phyloP scores from a whole-genome alignment of 1,140 invertebrate species.

The Hycleus cichorii region DNA sequence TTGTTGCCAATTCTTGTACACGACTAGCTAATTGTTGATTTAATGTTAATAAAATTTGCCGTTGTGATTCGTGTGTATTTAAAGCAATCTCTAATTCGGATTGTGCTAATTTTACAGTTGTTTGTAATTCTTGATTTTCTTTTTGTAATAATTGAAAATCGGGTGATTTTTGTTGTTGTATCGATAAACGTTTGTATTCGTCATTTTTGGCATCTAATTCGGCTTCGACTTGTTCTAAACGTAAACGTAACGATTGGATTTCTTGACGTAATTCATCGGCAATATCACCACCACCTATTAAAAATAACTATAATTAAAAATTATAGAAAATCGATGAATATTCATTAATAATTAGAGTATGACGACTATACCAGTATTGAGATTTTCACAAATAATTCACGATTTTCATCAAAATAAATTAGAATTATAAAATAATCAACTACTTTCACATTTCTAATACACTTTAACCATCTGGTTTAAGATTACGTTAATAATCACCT shows the following conservation, averaged over 20 bases:
- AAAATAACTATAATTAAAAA: too few species aligned
- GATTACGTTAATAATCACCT: slow-evolving; percentile 36
- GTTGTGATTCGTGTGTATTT: slow-evolving; percentile 74
- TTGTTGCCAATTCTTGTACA: slow-evolving; percentile 76
- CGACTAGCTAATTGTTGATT: slow-evolving; percentile 76
- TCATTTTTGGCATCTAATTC: slow-evolving; percentile 73
- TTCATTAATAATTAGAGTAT: too few species aligned
- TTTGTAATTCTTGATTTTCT: slow-evolving; percentile 65
- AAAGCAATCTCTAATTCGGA: slow-evolving; percentile 76
- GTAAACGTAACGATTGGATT: slow-evolving; percentile 58
- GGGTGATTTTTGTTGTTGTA: slow-evolving; percentile 21
- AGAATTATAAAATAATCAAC: too few species aligned
- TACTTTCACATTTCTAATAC: too few species aligned
- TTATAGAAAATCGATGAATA: too few species aligned
- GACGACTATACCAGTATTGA: too few species aligned
- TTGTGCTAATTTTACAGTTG: slow-evolving; percentile 67
- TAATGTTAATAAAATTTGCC: slow-evolving; percentile 74
- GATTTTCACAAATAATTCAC: too few species aligned
- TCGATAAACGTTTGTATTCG: slow-evolving; percentile 53
- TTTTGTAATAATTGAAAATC: slow-evolving; percentile 49
- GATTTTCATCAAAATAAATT: too few species aligned
- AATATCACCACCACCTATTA: slow-evolving; percentile 41
- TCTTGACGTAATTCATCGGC: slow-evolving; percentile 46
- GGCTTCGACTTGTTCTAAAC: slow-evolving; percentile 67
- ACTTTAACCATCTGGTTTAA: too few species aligned